phyloP scores from a whole-genome alignment of 2,888 invertebrate genomes.

The Mesochorus sp. region DNA sequence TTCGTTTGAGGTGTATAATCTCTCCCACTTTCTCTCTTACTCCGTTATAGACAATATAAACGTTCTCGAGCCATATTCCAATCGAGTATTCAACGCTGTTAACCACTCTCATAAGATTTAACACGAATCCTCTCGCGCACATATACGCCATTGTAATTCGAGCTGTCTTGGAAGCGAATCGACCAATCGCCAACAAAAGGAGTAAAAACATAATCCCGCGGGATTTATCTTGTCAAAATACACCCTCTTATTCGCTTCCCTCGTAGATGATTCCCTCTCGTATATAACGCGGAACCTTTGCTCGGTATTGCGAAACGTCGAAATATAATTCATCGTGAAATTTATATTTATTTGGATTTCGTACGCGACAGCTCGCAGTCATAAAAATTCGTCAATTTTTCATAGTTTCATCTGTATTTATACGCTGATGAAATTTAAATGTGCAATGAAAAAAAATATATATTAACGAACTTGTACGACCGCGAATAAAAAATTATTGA shows the following conservation, averaged over 20 bases:
- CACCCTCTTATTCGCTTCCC: too few relatives aligned
- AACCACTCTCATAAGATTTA: constrained; percentile 9
- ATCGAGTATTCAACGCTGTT: constrained; percentile 21
- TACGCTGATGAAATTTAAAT: constrained; percentile 15
- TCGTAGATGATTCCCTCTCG: too few relatives aligned
- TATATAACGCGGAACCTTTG: not conserved
- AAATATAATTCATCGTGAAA: too few relatives aligned
- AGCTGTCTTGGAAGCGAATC: not conserved
- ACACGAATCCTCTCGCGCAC: not conserved
- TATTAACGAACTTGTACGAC: not conserved
- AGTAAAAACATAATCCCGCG: too few relatives aligned
- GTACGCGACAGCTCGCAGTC: not conserved
- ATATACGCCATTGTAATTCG: constrained; percentile 2
- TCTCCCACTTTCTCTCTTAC: not conserved
- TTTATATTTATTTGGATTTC: not conserved
- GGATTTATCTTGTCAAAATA: too few relatives aligned
- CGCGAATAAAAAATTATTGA: too few relatives aligned
- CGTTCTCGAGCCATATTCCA: constrained; percentile 13
- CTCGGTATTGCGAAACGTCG: not conserved
- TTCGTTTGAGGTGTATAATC: constrained; percentile 38
- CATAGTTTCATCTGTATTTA: not conserved
- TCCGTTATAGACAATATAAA: constrained; percentile 2
- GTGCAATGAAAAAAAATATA: constrained; percentile 15
- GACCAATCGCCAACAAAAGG: not conserved
- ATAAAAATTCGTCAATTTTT: constrained; percentile 20